These are phyloP conservation scores for Nemopilema nomurai DNA, from an alignment of 30 jellyfish, hydroid and myxozoan genomes.

Conservation along the genomic window DNA sequence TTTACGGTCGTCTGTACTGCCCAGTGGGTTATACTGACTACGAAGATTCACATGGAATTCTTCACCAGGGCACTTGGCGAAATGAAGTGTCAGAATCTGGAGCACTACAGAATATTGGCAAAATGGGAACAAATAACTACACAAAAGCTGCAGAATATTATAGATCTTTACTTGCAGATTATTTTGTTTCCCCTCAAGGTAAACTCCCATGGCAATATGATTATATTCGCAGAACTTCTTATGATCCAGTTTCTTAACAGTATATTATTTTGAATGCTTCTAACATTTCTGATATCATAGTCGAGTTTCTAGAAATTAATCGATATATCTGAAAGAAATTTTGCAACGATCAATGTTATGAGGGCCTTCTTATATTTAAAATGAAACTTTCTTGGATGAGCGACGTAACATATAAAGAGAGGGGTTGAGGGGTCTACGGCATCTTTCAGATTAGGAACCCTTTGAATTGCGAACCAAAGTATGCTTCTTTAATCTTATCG, in stretches of 20 bases:
- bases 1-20: too few species aligned
- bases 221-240: constrained; percentile 2
- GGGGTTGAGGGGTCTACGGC: background rate
- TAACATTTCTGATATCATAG: background rate
- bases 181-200: background rate
- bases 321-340: background rate
- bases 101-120: constrained; percentile 5
- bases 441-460: background rate
- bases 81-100: constrained; percentile 31
- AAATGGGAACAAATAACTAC: constrained; percentile 25
- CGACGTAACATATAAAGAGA: background rate
- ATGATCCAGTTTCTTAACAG: constrained; percentile 5
- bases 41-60: background rate
- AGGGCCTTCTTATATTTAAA: background rate
- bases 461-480: background rate
- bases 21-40: too few species aligned
- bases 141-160: constrained; percentile 6
- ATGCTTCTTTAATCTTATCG: background rate
- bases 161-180: background rate
- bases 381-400: background rate
- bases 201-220: constrained; percentile 3
- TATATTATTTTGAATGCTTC: background rate
- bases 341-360: background rate
- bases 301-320: background rate
- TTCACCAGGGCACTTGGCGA: constrained; percentile 23